A percentile compares a stretch with the other conserved stretches of the same genome.
phyloP scores from a whole-genome alignment of 2,797 vertebrate species.

The Cryptoprocta ferox region DNA sequence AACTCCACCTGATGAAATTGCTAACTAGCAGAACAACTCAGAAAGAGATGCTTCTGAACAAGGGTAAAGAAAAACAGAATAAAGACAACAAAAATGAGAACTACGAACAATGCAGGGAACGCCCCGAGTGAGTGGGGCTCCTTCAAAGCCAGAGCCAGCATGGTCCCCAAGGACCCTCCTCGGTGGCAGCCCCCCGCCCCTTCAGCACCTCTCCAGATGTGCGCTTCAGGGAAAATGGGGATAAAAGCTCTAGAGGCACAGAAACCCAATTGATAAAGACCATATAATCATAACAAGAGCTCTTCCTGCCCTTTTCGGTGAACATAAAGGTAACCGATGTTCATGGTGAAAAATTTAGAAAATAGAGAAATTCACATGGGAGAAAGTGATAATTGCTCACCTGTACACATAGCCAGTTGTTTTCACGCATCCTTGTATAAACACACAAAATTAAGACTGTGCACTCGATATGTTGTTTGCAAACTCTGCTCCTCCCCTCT shows the following conservation, averaged over 20 bases:
- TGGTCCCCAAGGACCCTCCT: background rate
- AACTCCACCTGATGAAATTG: background rate
- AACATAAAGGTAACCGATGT: too few relatives aligned
- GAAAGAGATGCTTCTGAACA: background rate
- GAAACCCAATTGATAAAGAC: background rate
- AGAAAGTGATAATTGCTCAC: background rate
- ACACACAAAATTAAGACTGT: background rate
- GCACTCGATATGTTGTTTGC: background rate
- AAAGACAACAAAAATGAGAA: background rate
- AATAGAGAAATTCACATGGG: background rate
- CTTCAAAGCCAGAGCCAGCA: background rate
- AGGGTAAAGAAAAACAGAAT: background rate
- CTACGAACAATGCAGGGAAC: background rate
- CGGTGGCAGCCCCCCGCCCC: fast-evolving
- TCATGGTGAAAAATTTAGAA: background rate
- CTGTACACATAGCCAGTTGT: background rate
- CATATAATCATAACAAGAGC: fast-evolving
- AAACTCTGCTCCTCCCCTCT: background rate
- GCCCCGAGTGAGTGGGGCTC: fast-evolving
- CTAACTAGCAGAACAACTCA: background rate
- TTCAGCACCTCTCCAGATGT: background rate
- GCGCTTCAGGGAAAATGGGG: background rate
- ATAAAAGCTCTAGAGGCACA: fast-evolving
- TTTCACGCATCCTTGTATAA: background rate
- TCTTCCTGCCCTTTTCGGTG: background rate